Evolutionary conservation across 2,888 invertebrate species (phyloP).

Genomic region (Rhagophthalmus giganteus): DNA sequence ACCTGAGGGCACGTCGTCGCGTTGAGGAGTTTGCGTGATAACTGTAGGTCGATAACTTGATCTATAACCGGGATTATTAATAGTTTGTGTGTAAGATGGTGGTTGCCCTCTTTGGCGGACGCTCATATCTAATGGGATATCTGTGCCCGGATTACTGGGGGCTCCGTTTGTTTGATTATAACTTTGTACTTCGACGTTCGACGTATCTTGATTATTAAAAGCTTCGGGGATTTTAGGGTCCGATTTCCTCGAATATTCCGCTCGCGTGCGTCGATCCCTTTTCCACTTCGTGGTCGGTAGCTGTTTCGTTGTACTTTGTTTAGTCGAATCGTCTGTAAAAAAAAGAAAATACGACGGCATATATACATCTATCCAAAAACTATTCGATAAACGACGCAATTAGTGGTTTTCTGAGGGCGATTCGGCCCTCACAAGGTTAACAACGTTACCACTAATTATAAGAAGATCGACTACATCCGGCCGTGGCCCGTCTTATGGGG

Average conservation of each 20-base stretch:
- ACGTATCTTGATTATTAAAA: slow-evolving; percentile 41
- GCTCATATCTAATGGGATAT: slow-evolving; percentile 67
- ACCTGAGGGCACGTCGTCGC: slow-evolving; percentile 54
- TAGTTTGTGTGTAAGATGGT: slow-evolving; percentile 62
- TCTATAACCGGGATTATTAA: slow-evolving; percentile 53
- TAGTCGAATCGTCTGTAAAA: slow-evolving; percentile 47
- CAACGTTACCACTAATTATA: slow-evolving; percentile 13
- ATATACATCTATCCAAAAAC: too few species aligned
- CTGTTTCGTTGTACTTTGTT: slow-evolving; percentile 59
- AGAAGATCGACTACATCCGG: slow-evolving; percentile 44
- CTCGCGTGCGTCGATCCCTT: slow-evolving; percentile 64
- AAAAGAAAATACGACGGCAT: too few species aligned
- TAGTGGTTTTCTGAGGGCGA: too few species aligned
- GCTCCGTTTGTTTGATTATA: slow-evolving; percentile 7
- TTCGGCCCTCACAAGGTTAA: slow-evolving; percentile 29
- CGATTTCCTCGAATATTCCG: slow-evolving; percentile 54
- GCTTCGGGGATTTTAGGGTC: slow-evolving; percentile 52
- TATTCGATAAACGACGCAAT: too few species aligned
- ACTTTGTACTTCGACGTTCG: slow-evolving; percentile 26
- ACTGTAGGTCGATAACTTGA: slow-evolving; percentile 63
- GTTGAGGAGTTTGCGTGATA: slow-evolving; percentile 59
- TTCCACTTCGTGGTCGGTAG: slow-evolving; percentile 72
- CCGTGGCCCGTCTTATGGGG: slow-evolving; percentile 18
- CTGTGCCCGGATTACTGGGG: slow-evolving; percentile 40
- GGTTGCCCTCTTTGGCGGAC: slow-evolving; percentile 63